A percentile compares a stretch with the other conserved stretches of the same genome.
Evolutionary conservation across 2,113 vertebrate species (phyloP).

Genomic region (Mystacornis crossleyi): DNA sequence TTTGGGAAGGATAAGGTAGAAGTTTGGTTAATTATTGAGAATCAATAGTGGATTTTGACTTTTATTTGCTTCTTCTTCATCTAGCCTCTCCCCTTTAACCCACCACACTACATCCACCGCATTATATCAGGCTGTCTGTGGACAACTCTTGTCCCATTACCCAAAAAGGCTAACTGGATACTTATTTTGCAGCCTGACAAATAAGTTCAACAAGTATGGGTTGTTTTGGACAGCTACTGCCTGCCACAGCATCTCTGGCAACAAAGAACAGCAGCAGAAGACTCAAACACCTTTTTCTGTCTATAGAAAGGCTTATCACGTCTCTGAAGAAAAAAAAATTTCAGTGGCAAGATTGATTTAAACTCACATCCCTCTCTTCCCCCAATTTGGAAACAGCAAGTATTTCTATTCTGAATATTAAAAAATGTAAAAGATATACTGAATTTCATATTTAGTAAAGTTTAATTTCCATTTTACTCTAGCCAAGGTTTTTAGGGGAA

Average conservation of each 20-base stretch:
- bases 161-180: background rate
- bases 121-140: background rate
- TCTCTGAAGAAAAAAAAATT: background rate
- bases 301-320: background rate
- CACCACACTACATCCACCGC: background rate
- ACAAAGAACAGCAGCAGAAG: background rate
- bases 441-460: background rate
- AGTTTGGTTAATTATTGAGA: constrained; percentile 34
- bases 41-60: background rate
- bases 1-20: constrained; percentile 17
- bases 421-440: background rate
- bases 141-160: background rate
- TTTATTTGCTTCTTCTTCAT: background rate
- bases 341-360: background rate
- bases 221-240: background rate
- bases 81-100: background rate
- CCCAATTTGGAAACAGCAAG: background rate
- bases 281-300: background rate
- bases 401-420: background rate
- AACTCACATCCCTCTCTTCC: background rate
- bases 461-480: background rate
- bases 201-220: background rate
- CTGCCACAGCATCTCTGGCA: background rate
- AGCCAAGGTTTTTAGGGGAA: background rate
- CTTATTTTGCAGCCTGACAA: background rate